A percentile compares a stretch with the other conserved stretches of the same genome.
Evolutionary conservation across 2,113 vertebrate species (phyloP).

Genomic region (Rutilus rutilus): DNA sequence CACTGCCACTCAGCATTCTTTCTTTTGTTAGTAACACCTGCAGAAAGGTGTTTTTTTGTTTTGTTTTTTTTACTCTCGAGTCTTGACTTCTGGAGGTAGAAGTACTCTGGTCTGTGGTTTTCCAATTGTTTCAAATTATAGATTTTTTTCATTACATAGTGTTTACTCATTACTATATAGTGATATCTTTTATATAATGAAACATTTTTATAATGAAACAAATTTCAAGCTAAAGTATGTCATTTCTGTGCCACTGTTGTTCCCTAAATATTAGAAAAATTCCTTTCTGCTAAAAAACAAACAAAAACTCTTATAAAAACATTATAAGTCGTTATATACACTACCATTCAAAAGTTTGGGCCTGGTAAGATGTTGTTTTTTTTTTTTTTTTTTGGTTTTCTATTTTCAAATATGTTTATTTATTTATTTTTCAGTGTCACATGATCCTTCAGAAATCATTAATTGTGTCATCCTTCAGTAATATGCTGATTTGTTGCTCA

Average conservation of each 20-base stretch:
- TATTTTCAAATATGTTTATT: too few species aligned
- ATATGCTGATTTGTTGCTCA: background rate
- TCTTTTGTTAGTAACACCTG: constrained; percentile 17
- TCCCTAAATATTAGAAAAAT: background rate
- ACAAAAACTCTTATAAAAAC: too few species aligned
- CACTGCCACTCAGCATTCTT: constrained; percentile 19
- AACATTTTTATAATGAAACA: too few species aligned
- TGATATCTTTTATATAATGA: background rate
- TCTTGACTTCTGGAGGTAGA: constrained; percentile 7
- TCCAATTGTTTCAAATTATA: background rate
- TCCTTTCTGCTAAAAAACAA: too few species aligned
- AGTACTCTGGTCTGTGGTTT: background rate
- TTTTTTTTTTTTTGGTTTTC: too few species aligned
- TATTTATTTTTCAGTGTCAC: background rate
- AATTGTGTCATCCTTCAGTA: background rate
- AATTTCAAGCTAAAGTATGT: background rate
- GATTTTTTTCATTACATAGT: background rate
- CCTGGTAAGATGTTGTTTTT: too few species aligned
- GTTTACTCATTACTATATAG: background rate
- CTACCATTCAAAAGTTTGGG: too few species aligned
- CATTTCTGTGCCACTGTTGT: background rate
- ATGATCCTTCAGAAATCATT: background rate
- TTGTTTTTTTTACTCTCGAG: background rate
- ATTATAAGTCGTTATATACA: too few species aligned
- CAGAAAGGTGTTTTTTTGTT: background rate